A percentile compares a stretch with the other conserved stretches of the same genome.
These are phyloP conservation scores for Psittacula derbiana DNA, from an alignment of 2,797 vertebrate species.

Conservation along the genomic window DNA sequence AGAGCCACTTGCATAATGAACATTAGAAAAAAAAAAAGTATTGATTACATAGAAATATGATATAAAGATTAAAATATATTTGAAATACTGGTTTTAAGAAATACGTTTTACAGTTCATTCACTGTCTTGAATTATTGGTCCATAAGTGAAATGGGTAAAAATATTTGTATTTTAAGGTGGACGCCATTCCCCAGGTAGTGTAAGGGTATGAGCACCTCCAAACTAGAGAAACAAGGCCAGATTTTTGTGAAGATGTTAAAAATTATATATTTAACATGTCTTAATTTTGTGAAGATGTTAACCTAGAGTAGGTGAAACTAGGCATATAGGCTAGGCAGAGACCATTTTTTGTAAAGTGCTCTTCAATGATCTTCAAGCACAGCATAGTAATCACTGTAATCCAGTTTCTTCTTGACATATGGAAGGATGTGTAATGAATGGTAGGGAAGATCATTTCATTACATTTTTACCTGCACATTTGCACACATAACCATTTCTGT, in stretches of 20 bases:
- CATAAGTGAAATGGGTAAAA: neutral
- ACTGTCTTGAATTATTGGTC: neutral
- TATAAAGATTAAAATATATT: neutral
- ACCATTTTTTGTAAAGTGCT: neutral
- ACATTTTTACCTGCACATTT: neutral
- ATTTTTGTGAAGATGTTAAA: neutral
- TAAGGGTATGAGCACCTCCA: neutral
- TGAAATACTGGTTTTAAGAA: neutral
- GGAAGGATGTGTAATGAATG: neutral
- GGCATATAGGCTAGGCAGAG: neutral
- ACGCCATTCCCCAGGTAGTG: neutral
- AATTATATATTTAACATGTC: neutral
- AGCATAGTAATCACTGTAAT: neutral
- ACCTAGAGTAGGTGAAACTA: neutral
- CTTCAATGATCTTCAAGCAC: neutral
- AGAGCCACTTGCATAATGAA: slow-evolving; percentile 25
- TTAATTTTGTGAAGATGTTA: neutral
- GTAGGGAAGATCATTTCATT: neutral
- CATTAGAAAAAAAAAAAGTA: neutral
- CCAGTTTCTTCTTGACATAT: neutral
- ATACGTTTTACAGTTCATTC: neutral
- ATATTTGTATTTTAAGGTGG: neutral
- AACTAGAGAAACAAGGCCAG: neutral
- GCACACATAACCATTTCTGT: neutral
- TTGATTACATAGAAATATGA: neutral